Conservation (phyloP, 2,888 invertebrate genomes). For the Drosophila bunnanda region DNA sequence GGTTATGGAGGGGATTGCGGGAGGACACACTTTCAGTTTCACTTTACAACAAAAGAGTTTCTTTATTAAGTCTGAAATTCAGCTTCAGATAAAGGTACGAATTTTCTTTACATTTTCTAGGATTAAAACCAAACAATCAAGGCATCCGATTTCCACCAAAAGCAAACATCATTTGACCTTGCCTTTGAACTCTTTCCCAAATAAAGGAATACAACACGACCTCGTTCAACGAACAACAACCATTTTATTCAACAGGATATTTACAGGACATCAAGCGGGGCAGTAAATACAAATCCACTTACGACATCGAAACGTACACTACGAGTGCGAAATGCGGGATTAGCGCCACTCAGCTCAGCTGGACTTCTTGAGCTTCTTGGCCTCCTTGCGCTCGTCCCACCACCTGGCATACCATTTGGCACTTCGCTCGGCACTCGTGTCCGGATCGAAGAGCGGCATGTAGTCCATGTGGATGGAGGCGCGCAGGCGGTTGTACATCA, state of each 20-base stretch:
- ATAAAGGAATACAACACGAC: not conserved
- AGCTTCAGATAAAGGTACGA: not conserved
- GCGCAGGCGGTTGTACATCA: conserved; percentile 87
- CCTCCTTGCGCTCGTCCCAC: conserved; percentile 70
- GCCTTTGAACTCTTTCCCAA: not conserved
- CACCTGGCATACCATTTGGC: conserved; percentile 84
- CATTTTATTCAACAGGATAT: conserved; percentile 42
- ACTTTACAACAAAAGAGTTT: too few species aligned
- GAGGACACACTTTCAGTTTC: not conserved
- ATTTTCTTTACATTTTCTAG: not conserved
- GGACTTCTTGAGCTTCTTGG: conserved; percentile 54
- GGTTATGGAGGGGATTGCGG: too few species aligned
- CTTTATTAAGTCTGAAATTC: too few species aligned
- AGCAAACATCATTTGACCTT: not conserved
- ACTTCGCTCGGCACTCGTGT: conserved; percentile 79
- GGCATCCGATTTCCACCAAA: not conserved
- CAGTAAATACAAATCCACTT: conserved; percentile 38
- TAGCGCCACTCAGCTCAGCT: conserved; percentile 34
- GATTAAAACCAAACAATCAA: not conserved
- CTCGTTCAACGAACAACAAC: conserved; percentile 44
- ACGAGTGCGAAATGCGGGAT: conserved; percentile 17
- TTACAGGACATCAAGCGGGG: conserved; percentile 34
- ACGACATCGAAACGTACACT: conserved; percentile 24
- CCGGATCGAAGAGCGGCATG: conserved; percentile 82
- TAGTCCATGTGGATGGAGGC: conserved; percentile 86